Evolutionary conservation across 2,888 invertebrate species (phyloP), one percentile per base, ranked within the genome.

Genomic region (Athetis lepigone): DNA sequence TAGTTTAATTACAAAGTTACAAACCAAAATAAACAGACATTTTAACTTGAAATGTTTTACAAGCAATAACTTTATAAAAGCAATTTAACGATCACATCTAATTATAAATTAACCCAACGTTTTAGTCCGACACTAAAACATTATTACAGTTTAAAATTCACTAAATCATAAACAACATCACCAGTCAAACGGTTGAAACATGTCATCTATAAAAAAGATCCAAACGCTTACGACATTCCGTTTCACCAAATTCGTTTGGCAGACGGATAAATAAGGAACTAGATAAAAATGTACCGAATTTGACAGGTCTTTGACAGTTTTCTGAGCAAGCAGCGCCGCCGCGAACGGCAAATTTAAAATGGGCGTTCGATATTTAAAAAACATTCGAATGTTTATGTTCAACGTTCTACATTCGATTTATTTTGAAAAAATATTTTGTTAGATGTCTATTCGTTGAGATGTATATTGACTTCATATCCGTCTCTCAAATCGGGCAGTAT

Each of bases 131-230:
- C 61, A 71, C 40, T 64, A 67, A 71, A 58, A 70, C 61, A 49
- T 54, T 40, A 61, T 47, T 59, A 75, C 63, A 58, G 66, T 73
- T 83, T 80, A 79, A 79, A 79, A 77, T 75, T 66, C 80, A 79
- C 74, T 82, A 80, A 82, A 83, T 85, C 80, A 82, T 81, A 79
- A 51, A 74, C 75, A 69, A 75, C 78, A 67, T 83, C 71, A 80
- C 65, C 70, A 77, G 83, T 83, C 80, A 79, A 70, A 79, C 73
- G 54, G 51, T 74, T 64, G 62, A 77, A 79, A 52, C 59, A 69
- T 63, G 56, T 65, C 57, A 66, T 77, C 61, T 65, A 68, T 69
- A 60, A 66, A 74, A 75, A 66, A 58, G 45, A 19, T 37, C 21
- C 40, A 18, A 51, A 40, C 40, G 52, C 45, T 61, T 62, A 72